phyloP scores from a whole-genome alignment of 2,797 vertebrate genomes.

The Hoplostethus mediterraneus region DNA sequence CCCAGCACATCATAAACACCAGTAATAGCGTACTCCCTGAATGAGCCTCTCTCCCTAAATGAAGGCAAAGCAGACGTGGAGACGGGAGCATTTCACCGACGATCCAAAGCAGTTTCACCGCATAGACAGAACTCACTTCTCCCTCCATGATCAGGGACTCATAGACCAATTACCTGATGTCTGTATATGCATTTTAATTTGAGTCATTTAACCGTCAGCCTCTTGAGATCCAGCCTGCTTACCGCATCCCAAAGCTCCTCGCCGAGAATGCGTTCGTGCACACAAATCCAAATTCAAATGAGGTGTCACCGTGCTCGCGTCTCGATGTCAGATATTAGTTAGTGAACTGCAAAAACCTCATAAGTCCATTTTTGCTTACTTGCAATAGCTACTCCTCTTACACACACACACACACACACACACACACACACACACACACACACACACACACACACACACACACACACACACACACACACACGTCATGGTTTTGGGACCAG shows the following conservation, averaged over 20 bases:
- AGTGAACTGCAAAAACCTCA: background rate
- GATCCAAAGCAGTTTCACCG: background rate
- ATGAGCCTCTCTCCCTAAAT: slow-evolving; percentile 28
- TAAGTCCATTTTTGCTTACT: background rate
- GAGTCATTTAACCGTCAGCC: slow-evolving; percentile 6
- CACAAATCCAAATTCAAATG: slow-evolving; percentile 42
- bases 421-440: too few relatives aligned
- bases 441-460: too few relatives aligned
- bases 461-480: too few relatives aligned
- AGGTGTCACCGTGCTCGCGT: slow-evolving; percentile 7
- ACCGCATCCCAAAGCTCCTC: slow-evolving; percentile 28
- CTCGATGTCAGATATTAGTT: background rate
- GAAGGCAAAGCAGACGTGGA: slow-evolving; percentile 25
- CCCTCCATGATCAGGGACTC: slow-evolving; percentile 14
- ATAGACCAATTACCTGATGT: slow-evolving; percentile 38
- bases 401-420: too few relatives aligned
- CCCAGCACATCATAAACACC: slow-evolving; percentile 39
- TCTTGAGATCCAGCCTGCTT: slow-evolving; percentile 12
- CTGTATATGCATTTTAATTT: slow-evolving; percentile 42
- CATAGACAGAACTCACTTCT: background rate
- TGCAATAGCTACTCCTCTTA: too few relatives aligned
- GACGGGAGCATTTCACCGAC: background rate
- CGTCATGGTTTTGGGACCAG: too few relatives aligned
- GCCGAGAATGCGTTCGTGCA: slow-evolving; percentile 19
- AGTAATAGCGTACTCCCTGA: slow-evolving; percentile 36